Base-by-base conservation (phyloP, 2,113 vertebrate genomes). In the Aleadryas rufinucha region DNA sequence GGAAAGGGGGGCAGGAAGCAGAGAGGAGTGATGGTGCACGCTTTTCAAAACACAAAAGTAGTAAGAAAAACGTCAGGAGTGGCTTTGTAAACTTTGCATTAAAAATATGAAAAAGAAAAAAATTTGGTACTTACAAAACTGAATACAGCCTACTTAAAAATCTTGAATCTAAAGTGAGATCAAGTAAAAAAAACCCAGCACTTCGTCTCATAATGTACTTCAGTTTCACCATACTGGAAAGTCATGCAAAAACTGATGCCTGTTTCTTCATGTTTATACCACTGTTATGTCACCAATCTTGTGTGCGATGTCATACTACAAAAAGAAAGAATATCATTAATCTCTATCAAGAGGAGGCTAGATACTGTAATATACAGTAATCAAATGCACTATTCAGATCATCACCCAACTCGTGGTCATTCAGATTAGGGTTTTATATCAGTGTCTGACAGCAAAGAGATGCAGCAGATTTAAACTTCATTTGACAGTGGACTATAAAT, bases 201-300 rank as follows among this genome's bases (percentile, higher is more conserved):
- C 94, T 97, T 98, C 96, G 94, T 87, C 92, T 94, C 89, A 87
- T 85, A 94, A 69, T 90, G 84, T 91, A 92, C 96, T 98, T 97
- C 85, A 96, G 80, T 96, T 97, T 97, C 96, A 98, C 97, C 97
- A 82, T 37, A 95, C 76, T 91, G 94, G 89, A 95, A 94, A 97
- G 72, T 95, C 96, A 97, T 93, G 90, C 93, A 92, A 95, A 96
- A 90, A 92, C 56, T 79, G 93, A 53, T 87, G 93, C 79, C 94
- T 75, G 94, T 80, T 96, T 93, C 96, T 98, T 97, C 97, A 95
- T 86, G 90, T 63, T 97, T 98, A 98, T 88, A 98, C 98, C 97
- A 97, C 97, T 89, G 98, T 98, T 95, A 98, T 95, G 88, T 97
- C 98, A 97, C 97, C 97, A 97, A 92, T 97, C 97, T 97, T 81